Conservation (phyloP, 2,113 vertebrate species). For the Phylloscopus whistleri region DNA sequence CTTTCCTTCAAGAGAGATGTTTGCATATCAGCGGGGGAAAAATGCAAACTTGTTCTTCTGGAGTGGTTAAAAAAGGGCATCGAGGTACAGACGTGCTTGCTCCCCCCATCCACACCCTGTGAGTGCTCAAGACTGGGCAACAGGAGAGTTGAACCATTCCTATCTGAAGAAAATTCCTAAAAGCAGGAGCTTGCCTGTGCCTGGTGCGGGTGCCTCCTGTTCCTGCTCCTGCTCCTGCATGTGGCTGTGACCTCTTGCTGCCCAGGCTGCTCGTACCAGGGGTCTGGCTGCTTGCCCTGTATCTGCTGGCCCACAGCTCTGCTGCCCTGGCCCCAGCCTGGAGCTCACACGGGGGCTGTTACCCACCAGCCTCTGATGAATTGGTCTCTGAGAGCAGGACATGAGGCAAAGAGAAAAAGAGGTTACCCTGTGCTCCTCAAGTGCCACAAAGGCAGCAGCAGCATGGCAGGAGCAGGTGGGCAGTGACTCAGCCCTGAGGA, state of each 20-base stretch:
- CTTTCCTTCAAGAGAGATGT: neutral
- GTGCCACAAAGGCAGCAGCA: fast-evolving
- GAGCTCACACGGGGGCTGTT: neutral
- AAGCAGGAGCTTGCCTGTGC: neutral
- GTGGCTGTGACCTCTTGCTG: neutral
- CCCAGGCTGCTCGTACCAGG: neutral
- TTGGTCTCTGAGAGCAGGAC: neutral
- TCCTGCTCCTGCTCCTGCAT: neutral
- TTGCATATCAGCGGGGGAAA: neutral
- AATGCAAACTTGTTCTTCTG: neutral
- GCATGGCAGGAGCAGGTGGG: fast-evolving
- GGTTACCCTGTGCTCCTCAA: fast-evolving
- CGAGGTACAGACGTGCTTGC: neutral
- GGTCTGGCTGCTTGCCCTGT: neutral
- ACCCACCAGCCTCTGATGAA: neutral
- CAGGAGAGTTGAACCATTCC: neutral
- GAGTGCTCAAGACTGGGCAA: neutral
- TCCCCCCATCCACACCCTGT: neutral
- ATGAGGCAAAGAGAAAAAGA: neutral
- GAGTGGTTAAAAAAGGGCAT: neutral
- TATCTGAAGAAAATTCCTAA: neutral
- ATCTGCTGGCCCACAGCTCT: neutral
- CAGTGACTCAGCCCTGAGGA: neutral
- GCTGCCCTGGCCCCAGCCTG: neutral
- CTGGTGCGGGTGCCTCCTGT: neutral